A percentile compares a stretch with the other conserved stretches of the same genome.
phyloP scores from a whole-genome alignment of 2,797 vertebrate genomes.

The Chaenodraco wilsoni region DNA sequence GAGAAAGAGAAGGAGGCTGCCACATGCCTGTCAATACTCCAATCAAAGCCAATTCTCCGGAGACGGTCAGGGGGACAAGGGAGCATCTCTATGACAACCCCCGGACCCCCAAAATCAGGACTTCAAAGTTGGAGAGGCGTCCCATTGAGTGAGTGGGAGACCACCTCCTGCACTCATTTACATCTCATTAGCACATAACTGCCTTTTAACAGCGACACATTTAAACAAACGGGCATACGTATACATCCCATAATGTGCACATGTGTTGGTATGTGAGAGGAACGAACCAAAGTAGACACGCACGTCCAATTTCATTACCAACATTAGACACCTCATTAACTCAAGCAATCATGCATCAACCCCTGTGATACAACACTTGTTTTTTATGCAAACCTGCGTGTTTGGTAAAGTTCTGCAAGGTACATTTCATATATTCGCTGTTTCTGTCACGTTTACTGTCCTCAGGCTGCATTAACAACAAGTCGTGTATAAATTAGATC shows the following conservation, averaged over 20 bases:
- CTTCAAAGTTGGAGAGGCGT: constrained; percentile 72
- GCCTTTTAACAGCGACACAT: constrained; percentile 45
- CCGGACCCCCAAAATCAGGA: constrained; percentile 58
- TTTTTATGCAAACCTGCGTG: neutral
- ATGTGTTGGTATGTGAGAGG: constrained; percentile 16
- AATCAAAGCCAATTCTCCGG: constrained; percentile 68
- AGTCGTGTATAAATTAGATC: neutral
- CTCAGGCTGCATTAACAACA: neutral
- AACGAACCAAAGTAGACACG: constrained; percentile 2
- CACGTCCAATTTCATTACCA: constrained; percentile 26
- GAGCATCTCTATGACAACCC: constrained; percentile 77
- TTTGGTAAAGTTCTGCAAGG: neutral
- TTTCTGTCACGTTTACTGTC: neutral
- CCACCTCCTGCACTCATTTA: constrained; percentile 76
- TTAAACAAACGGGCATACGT: constrained; percentile 19
- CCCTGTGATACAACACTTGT: neutral
- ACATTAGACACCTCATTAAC: constrained; percentile 38
- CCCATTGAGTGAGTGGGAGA: constrained; percentile 67
- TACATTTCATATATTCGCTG: neutral
- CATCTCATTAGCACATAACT: constrained; percentile 75
- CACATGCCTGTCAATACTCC: constrained; percentile 76
- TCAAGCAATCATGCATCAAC: constrained; percentile 10
- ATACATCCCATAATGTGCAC: constrained; percentile 12
- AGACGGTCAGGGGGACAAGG: constrained; percentile 54
- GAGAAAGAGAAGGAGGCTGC: constrained; percentile 57